Evolutionary conservation across 1,140 invertebrate species (phyloP).

Genomic region (Lethocerus indicus): DNA sequence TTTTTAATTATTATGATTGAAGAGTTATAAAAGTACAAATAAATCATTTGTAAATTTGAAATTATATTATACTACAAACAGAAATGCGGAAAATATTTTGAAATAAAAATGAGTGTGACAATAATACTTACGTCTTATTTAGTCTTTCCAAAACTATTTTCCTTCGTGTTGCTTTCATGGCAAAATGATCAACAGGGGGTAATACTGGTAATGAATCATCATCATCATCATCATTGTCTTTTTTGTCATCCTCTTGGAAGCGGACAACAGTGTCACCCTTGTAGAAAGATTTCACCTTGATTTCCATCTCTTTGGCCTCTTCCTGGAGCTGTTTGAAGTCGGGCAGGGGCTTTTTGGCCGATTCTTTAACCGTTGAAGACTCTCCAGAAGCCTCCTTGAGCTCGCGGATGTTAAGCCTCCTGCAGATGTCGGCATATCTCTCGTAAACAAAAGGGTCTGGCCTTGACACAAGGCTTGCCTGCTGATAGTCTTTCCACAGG

Average conservation of each 20-base stretch:
- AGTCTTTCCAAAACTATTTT: slow-evolving; percentile 9
- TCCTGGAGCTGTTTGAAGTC: background rate
- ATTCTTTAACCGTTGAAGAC: background rate
- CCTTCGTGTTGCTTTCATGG: background rate
- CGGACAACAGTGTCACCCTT: background rate
- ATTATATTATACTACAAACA: too few species aligned
- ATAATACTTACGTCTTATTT: slow-evolving; percentile 4
- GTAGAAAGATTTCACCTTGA: slow-evolving; percentile 9
- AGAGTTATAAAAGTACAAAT: too few species aligned
- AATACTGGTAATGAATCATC: background rate
- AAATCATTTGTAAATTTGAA: too few species aligned
- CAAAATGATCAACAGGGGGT: slow-evolving; percentile 6
- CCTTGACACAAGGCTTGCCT: background rate
- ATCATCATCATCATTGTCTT: background rate
- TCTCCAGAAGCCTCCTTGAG: background rate
- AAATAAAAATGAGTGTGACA: too few species aligned
- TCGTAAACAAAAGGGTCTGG: background rate
- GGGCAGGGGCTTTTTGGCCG: slow-evolving; percentile 2
- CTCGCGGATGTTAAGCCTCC: background rate
- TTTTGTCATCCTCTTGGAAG: background rate
- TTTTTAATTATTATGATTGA: too few species aligned
- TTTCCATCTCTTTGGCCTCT: slow-evolving; percentile 3
- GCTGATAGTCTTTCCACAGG: background rate
- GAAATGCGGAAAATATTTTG: too few species aligned
- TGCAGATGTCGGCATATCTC: background rate